A percentile compares a stretch with the other conserved stretches of the same genome.
These are phyloP conservation scores for Crossaster papposus DNA, from an alignment of 53 echinoderm and acorn worm species.

Conservation along the genomic window DNA sequence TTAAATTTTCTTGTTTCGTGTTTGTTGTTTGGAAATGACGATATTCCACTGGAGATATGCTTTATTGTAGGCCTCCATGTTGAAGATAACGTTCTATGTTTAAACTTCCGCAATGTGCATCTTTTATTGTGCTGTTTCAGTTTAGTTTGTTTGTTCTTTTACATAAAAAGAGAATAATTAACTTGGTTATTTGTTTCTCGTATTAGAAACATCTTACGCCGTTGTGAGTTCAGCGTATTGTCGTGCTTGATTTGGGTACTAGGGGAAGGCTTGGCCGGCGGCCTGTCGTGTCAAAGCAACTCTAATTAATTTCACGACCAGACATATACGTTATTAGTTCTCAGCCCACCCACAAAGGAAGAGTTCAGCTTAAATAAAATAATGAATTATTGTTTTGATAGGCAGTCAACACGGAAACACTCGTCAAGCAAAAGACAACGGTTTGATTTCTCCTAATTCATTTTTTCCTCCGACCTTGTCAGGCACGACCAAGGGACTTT, in stretches of 20 bases:
- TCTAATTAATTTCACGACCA: background rate
- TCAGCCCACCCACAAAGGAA: background rate
- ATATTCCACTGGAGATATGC: no score
- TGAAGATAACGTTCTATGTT: no score
- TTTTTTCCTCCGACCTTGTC: background rate
- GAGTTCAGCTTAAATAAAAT: background rate
- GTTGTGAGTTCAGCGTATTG: no score
- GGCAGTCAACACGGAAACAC: background rate
- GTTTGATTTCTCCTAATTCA: background rate
- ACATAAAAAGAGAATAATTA: background rate
- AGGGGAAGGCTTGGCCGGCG: background rate
- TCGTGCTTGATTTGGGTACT: no score
- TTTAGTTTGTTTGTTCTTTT: background rate
- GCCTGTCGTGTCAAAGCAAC: background rate
- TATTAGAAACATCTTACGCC: no score
- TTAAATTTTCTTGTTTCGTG: no score
- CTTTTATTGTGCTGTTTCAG: no score
- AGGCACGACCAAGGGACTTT: background rate
- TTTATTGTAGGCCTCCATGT: no score
- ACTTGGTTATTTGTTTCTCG: background rate
- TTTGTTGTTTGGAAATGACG: no score
- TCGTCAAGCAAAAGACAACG: background rate
- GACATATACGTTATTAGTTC: background rate
- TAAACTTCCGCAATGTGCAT: no score
- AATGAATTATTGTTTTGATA: background rate